Conservation (phyloP, 2,888 invertebrate species). For the Tipula vernalis region DNA sequence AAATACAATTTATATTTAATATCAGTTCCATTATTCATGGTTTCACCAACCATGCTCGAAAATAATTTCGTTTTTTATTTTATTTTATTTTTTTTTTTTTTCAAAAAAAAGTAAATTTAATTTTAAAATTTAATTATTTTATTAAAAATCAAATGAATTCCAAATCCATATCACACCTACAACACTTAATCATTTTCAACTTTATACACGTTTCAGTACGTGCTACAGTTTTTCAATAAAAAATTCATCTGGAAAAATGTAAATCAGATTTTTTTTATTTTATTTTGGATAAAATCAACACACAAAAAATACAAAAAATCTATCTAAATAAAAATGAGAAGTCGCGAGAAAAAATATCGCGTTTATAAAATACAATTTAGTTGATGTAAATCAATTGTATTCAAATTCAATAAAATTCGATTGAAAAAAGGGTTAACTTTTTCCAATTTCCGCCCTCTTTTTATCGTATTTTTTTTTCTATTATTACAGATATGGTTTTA, state of each 20-base stretch:
- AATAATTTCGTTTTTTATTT: too few relatives aligned
- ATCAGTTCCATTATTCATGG: background rate
- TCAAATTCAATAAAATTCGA: background rate
- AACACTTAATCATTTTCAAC: background rate
- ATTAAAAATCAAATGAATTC: background rate
- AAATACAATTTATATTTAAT: background rate
- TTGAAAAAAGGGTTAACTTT: background rate
- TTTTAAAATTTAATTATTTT: background rate
- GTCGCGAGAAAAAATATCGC: background rate
- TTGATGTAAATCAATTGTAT: constrained; percentile 4
- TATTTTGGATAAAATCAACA: background rate
- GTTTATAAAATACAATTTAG: constrained; percentile 4
- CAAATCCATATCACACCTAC: background rate
- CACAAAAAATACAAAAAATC: background rate
- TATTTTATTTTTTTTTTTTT: too few relatives aligned
- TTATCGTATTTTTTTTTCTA: background rate
- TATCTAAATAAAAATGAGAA: background rate
- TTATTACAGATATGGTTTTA: background rate
- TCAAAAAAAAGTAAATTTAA: background rate
- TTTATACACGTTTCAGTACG: background rate
- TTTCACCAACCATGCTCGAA: background rate
- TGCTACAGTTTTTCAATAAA: background rate
- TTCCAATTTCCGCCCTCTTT: background rate
- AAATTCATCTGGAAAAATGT: background rate
- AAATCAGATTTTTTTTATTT: background rate